Evolutionary conservation across 2,888 invertebrate genomes (phyloP).

Genomic region (Diachrysia chrysitis): DNA sequence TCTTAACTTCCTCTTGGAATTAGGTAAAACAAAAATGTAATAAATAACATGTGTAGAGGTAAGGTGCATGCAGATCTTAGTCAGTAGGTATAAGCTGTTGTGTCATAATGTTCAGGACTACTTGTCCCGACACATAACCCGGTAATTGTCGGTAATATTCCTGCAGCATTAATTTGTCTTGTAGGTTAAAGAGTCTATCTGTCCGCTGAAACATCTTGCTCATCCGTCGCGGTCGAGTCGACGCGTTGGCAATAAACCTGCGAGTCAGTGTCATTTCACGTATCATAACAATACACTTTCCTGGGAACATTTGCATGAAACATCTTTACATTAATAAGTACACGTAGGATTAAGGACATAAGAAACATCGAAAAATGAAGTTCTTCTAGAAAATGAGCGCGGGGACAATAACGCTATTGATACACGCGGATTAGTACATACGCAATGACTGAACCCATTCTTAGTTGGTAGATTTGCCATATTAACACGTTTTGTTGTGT

Average conservation of each 20-base stretch:
- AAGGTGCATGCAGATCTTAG: background rate
- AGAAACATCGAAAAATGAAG: background rate
- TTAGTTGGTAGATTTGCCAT: constrained; percentile 3
- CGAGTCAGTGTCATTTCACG: constrained; percentile 3
- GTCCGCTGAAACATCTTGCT: background rate
- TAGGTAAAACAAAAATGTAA: background rate
- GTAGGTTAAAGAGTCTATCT: background rate
- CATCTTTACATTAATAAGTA: background rate
- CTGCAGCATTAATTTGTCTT: background rate
- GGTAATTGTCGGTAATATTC: background rate
- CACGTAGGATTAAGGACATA: background rate
- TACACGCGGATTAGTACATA: constrained; percentile 1
- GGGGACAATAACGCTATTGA: background rate
- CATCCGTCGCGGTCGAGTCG: constrained; percentile 1
- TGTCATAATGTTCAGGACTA: background rate
- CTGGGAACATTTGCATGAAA: background rate
- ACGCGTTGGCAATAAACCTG: constrained; percentile 5
- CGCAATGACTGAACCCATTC: constrained; percentile 3
- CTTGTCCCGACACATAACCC: background rate
- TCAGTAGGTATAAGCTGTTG: background rate
- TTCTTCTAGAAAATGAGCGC: background rate
- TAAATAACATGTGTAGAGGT: background rate
- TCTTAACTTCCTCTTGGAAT: too few species aligned
- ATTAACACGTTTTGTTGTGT: constrained; percentile 25
- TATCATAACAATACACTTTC: background rate